Base-by-base conservation (phyloP, 2,888 invertebrate species). In the Galeopsomyia nigrocyanea region DNA sequence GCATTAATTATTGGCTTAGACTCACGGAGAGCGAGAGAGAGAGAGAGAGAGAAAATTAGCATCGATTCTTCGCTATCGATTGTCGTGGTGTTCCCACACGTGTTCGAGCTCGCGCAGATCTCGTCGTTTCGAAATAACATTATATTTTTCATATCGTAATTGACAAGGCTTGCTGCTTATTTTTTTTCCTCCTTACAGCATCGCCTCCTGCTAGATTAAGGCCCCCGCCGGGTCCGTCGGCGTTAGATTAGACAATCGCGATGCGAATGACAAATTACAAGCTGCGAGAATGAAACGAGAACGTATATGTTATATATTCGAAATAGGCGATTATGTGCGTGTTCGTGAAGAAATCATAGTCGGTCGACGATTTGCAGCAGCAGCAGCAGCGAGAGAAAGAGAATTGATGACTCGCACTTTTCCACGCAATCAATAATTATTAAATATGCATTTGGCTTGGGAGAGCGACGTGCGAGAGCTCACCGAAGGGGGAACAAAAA, bases 81-180 rank as follows among this genome's bases (percentile, higher is more conserved):
- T 63, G 64, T 67, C 26, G 21, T 39, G 57, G 3, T 60, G 49
- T 71, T 71, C 71, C 71, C 71, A 71, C 71, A 57, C 49, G 19
- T 16, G 49, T 50, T 10, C 39, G 6, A 39, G 26, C 2, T 60
- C 19, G 47, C 49, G 3, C n/a, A 17, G 49, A 22, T 10, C 67
- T 62, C 67, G 5, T 67, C 71, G 71, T 71, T 71, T 71, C 67
- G 71, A 67, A 71, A 71, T 50, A 62, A 71, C 57, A 69, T 69
- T 71, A 70, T 71, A 70, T 65, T 71, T 71, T 71, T 60, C 71
- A 57, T 62, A 51, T 61, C 56, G 22, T 68, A 73, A 72, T 72
- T 73, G 68, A 68, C 72, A 46, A 58, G 71, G 46, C 62, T 26
- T 26, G 26, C 26, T 26, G 26, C n/a, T n/a, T n/a, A n/a, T n/a